Base-by-base conservation (phyloP, 2,797 vertebrate species). In the Aselliscus stoliczkanus region DNA sequence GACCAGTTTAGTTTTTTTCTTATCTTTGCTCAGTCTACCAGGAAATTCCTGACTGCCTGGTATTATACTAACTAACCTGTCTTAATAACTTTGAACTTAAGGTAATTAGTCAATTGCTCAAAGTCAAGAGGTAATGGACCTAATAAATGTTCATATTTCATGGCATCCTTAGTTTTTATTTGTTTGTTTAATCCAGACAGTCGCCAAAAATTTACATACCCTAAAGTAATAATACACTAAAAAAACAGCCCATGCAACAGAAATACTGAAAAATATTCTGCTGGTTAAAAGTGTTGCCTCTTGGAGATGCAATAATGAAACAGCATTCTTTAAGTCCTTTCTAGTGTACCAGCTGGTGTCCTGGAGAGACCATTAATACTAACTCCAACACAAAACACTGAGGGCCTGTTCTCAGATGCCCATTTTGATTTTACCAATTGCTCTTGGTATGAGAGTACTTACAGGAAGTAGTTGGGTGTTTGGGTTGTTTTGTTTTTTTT, bases 61-160 rank as follows among this genome's bases (percentile, higher is more conserved):
- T 42, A 42, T 42, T 42, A 42, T 42, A 42, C 42, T 42, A 42
- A 42, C 42, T 42, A 42, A 42, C 42, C 42, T 42, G 42, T 42
- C 42, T 42, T 42, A 42, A 6, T 42, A 42, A 42, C 65, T 96
- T 90, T 92, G 93, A 90, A 97, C 47, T 86, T 93, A 77, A 83
- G 29, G 56, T 96, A 96, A 96, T 94, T 82, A 96, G 92, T 64
- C 65, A 92, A 86, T 90, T 86, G 50, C 58, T 97, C 94, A 94
- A 94, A 96, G 90, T 95, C 96, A 93, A 88, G 60, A 60, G 37
- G 75, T 88, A 96, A 96, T 56, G 70, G 73, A 70, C 69, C 79
- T 95, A 82, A 62, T 50, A 95, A 95, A 76, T 92, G 60, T 62
- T 88, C 72, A 88, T 81, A 85, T 79, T 96, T 96, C 69, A 87